phyloP scores from a whole-genome alignment of 2,113 vertebrate species.

The Tachuris rubrigastra region DNA sequence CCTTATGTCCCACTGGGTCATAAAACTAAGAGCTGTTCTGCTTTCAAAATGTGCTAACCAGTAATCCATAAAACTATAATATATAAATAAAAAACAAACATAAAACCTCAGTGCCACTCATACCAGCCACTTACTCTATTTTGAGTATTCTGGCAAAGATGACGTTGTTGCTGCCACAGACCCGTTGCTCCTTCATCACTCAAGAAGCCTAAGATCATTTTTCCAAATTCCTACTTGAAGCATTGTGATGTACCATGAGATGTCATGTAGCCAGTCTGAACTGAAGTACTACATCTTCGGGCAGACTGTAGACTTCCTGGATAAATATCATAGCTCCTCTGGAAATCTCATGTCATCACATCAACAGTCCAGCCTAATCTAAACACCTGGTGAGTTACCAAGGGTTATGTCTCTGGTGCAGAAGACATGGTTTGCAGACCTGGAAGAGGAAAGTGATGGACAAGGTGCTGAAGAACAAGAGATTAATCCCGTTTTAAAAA shows the following conservation, averaged over 20 bases:
- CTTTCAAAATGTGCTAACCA: not conserved
- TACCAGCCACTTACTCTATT: not conserved
- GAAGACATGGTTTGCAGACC: not conserved
- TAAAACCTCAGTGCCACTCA: not conserved
- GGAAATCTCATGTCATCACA: not conserved
- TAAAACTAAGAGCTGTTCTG: not conserved
- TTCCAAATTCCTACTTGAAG: not conserved
- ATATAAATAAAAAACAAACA: not conserved
- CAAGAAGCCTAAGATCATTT: not conserved
- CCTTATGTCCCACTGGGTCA: not conserved
- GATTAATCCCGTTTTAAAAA: not conserved
- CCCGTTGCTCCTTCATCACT: not conserved
- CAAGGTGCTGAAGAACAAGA: not conserved
- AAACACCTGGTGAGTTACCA: constrained; percentile 16
- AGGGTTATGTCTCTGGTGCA: not conserved
- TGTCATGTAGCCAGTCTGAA: not conserved
- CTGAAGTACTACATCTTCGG: not conserved
- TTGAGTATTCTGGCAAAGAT: not conserved
- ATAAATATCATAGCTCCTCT: not conserved
- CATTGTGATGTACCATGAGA: not conserved
- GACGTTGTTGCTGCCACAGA: not conserved
- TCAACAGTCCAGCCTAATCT: not conserved
- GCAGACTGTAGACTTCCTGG: not conserved
- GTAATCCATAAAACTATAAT: not conserved
- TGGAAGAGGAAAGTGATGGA: constrained; percentile 21